These are phyloP conservation scores for Mus spretus DNA, from an alignment of 2,797 vertebrate species.

Conservation along the genomic window DNA sequence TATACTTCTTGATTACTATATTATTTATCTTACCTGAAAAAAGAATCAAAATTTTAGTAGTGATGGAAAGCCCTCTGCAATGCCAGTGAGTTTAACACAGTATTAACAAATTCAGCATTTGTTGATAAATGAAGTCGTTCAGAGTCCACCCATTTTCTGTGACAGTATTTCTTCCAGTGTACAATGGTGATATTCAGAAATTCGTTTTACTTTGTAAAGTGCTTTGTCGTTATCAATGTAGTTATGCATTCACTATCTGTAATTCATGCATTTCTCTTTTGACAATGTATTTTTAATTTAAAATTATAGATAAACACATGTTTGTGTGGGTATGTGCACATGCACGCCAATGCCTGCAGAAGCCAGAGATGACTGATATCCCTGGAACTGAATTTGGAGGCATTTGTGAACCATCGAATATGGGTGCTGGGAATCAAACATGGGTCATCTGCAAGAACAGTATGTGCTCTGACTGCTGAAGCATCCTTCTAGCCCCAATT, in stretches of 20 bases:
- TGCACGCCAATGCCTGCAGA: neutral
- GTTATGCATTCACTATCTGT: neutral
- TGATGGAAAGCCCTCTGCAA: neutral
- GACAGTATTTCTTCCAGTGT: constrained; percentile 4
- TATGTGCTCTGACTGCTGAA: neutral
- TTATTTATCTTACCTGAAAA: neutral
- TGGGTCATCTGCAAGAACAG: neutral
- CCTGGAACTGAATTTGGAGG: neutral
- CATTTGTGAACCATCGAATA: neutral
- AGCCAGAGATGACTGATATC: neutral
- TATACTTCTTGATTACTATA: neutral
- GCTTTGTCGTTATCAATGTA: neutral
- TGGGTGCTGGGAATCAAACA: neutral
- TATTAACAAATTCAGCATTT: neutral
- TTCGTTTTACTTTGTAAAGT: neutral
- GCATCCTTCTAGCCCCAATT: neutral
- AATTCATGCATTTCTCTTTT: neutral
- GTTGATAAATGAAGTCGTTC: neutral
- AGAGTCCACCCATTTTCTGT: neutral
- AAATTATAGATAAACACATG: neutral
- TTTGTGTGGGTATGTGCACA: neutral
- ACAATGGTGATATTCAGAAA: neutral
- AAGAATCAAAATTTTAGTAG: neutral
- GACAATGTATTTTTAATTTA: neutral
- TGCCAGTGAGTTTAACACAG: neutral